Evolutionary conservation across 2,113 vertebrate genomes (phyloP), one percentile per base, ranked within the genome.

Genomic region (Strix uralensis): DNA sequence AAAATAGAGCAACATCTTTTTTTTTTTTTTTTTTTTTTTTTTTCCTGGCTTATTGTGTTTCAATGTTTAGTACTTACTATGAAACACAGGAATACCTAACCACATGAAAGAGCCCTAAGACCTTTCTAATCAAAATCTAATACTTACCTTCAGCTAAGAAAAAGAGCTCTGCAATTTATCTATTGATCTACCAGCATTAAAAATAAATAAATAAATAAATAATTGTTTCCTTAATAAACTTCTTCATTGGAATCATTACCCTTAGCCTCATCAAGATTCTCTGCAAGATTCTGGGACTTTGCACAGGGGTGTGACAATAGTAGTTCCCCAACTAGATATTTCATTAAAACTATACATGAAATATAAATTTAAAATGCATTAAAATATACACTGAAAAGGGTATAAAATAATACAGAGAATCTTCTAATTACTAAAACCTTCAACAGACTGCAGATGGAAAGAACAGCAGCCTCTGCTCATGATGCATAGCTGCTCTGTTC

Each of bases 401-500:
- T 40, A 74, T 40, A 78, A 92, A 86, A 27, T 26, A 0, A 71
- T 69, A 14, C 4, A 20, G 51, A 78, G n/a, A 59, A 85, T 25
- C 9, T 74, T 74, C 88, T 91, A 81, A 84, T 92, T 63, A 47
- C 23, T 46, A 62, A 15, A 26, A 36, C 84, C 32, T 84, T 97
- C 58, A 84, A 75, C 22, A 88, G 73, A 57, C 36, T 62, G 14
- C 73, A 91, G 20, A 36, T 42, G 46, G 40, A 91, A 88, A 72
- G 44, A 93, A 8, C 26, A 47, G 70, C 61, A 93, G 63, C 30
- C n/a, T 83, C 32, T 58, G 18, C 61, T 86, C 49, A 52, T 94
- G 49, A 92, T 92, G 47, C 54, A 94, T 86, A 52, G 47, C 14
- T 88, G 73, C 69, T 86, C 71, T 90, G 95, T 83, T 96, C 87